These are phyloP conservation scores for Apis mellifera DNA, from an alignment of 1,140 invertebrate genomes.

Conservation along the genomic window Amel_HAv3.1 CM009943.2:5151001-5151500, in stretches of 20 bases:
- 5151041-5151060: background rate
- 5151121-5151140: no score
- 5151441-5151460: background rate
- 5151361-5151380: conserved; percentile 57
- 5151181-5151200: background rate
- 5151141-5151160: no score
- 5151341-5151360: conserved; percentile 39
- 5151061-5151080: background rate
- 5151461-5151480: background rate
- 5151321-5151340: conserved; percentile 35
- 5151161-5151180: no score
- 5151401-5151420: conserved; percentile 19
- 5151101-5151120: no score
- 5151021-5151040: background rate
- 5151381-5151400: conserved; percentile 27
- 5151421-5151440: background rate
- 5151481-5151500: background rate
- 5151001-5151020: conserved; percentile 12
- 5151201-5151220: conserved; percentile 13
- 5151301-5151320: conserved; percentile 19
- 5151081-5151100: background rate
- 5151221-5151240: background rate
- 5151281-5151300: conserved; percentile 49
- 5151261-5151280: conserved; percentile 13
- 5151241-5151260: background rate